Percentiles rank a stretch among this genome's conserved stretches.
phyloP scores from a whole-genome alignment of 1,140 invertebrate genomes.

The Branchinecta lindahli region DNA sequence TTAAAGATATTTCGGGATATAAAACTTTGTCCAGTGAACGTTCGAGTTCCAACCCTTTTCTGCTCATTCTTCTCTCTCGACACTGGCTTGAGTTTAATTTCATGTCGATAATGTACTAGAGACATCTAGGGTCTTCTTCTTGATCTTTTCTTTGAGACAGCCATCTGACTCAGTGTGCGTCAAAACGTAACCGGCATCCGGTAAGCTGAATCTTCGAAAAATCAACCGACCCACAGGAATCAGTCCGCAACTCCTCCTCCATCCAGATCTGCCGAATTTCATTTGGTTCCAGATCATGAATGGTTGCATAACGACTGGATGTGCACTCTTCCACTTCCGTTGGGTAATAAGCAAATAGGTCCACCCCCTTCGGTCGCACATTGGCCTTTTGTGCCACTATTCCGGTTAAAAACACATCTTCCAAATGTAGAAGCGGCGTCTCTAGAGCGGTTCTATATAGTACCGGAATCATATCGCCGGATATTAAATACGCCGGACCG shows the following conservation, averaged over 20 bases:
- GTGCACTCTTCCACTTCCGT: background rate
- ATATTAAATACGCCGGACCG: slow-evolving; percentile 66
- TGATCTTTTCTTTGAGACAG: too few species aligned
- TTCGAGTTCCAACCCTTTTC: too few species aligned
- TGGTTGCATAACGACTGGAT: background rate
- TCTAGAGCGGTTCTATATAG: slow-evolving; percentile 49
- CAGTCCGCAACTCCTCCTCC: background rate
- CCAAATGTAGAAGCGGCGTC: slow-evolving; percentile 31
- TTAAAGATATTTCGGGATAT: too few species aligned
- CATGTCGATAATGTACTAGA: too few species aligned
- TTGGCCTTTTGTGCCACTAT: slow-evolving; percentile 31
- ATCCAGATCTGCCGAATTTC: background rate
- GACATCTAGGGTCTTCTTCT: too few species aligned
- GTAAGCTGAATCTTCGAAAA: background rate
- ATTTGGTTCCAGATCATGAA: background rate
- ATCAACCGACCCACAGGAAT: background rate
- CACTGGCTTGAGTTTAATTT: too few species aligned
- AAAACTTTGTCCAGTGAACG: too few species aligned
- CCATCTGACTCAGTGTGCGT: too few species aligned
- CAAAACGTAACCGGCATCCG: background rate
- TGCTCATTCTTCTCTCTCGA: too few species aligned
- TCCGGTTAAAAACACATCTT: slow-evolving; percentile 75
- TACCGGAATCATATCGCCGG: slow-evolving; percentile 44
- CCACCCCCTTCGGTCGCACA: background rate
- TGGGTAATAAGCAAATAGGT: background rate